Percentiles rank a stretch among this genome's conserved stretches.
Conservation (phyloP, 2,888 invertebrate species). For the Suillia variegata region DNA sequence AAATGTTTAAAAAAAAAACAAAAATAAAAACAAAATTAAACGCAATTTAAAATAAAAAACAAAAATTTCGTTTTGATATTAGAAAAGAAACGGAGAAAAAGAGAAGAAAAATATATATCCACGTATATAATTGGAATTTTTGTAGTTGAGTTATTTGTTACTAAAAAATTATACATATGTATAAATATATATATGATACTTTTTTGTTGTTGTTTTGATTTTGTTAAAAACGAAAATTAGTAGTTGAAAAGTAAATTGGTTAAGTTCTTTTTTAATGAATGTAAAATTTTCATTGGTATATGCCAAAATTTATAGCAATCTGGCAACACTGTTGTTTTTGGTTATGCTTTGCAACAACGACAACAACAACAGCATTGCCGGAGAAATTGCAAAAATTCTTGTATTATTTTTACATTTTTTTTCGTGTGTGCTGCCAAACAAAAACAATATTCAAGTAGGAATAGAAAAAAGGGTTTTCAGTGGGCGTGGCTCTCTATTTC, state of each 20-base stretch:
- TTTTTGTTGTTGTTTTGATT: constrained; percentile 7
- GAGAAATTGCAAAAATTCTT: neutral
- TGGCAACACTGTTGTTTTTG: constrained; percentile 19
- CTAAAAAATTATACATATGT: neutral
- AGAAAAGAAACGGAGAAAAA: constrained; percentile 12
- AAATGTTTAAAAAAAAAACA: neutral
- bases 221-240: neutral
- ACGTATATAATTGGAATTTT: constrained; percentile 20
- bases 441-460: neutral
- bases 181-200: neutral
- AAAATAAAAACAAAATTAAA: constrained; percentile 25
- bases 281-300: neutral
- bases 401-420: constrained; percentile 5
- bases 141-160: neutral
- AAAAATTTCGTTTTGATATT: neutral
- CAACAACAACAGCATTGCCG: constrained; percentile 17
- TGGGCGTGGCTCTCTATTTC: constrained; percentile 23
- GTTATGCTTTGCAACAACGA: neutral
- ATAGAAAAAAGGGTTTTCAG: constrained; percentile 14
- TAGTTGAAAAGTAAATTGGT: no score
- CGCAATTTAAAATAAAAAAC: constrained; percentile 8
- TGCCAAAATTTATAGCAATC: constrained; percentile 2
- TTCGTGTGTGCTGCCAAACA: constrained; percentile 7
- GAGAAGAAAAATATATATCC: constrained; percentile 24
- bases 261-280: neutral